Evolutionary conservation across 2,888 invertebrate genomes (phyloP).

Genomic region (Electrophaes corylata): DNA sequence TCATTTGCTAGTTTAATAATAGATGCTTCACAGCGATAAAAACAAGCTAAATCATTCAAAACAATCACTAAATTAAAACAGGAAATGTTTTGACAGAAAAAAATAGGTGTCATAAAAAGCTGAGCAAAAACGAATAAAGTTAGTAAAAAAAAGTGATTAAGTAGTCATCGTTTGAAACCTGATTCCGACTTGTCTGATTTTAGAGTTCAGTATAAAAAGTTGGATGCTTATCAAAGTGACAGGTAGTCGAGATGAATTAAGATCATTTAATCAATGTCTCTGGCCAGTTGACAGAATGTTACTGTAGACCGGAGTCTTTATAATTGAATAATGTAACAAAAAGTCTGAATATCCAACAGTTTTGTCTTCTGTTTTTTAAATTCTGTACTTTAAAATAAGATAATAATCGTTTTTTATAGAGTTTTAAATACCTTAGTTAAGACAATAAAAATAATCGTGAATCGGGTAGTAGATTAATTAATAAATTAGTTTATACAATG

Average conservation of each 20-base stretch:
- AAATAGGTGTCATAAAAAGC: constrained; percentile 31
- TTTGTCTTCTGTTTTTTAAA: neutral
- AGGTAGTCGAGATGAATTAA: constrained; percentile 17
- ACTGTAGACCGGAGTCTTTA: neutral
- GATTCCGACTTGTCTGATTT: constrained; percentile 24
- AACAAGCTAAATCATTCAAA: constrained; percentile 7
- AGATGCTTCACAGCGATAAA: neutral
- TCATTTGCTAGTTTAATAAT: neutral
- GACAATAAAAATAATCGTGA: no score
- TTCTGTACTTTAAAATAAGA: no score
- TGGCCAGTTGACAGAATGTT: neutral
- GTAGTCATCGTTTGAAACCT: constrained; percentile 34
- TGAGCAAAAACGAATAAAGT: constrained; percentile 27
- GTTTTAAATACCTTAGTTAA: no score
- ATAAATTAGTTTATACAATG: no score
- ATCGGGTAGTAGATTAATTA: no score
- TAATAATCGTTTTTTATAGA: no score
- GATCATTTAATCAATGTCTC: constrained; percentile 18
- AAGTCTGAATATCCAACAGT: no score
- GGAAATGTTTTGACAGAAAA: constrained; percentile 31
- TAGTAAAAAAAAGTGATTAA: constrained; percentile 34
- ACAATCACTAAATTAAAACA: constrained; percentile 25
- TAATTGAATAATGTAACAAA: neutral
- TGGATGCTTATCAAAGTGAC: constrained; percentile 29
- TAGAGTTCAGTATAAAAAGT: constrained; percentile 33